Conservation (phyloP, 2,113 vertebrate species). For the Heliornis fulica region DNA sequence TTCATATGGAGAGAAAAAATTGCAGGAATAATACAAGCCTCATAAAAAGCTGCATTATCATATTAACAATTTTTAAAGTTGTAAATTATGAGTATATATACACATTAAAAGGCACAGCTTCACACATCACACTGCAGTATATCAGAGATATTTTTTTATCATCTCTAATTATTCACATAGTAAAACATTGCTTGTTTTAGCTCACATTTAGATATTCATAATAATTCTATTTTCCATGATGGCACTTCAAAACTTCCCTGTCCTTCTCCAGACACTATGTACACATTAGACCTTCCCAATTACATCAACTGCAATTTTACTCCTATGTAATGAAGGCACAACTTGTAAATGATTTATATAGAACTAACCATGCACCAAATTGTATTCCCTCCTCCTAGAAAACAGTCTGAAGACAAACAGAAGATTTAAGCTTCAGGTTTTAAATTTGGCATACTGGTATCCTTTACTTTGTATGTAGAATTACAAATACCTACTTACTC, state of each 20-base stretch:
- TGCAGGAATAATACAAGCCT: background rate
- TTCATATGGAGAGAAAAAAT: background rate
- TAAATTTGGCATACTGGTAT: background rate
- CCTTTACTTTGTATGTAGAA: background rate
- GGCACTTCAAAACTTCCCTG: background rate
- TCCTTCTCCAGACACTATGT: background rate
- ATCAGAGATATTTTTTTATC: background rate
- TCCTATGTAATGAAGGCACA: background rate
- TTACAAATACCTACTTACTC: background rate
- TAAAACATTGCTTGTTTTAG: background rate
- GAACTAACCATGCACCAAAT: background rate
- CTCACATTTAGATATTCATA: background rate
- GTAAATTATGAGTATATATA: background rate
- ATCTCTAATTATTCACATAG: background rate
- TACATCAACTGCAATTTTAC: background rate
- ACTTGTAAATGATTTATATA: background rate
- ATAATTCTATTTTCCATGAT: background rate
- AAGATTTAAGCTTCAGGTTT: background rate
- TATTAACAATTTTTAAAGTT: background rate
- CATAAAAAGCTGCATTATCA: background rate
- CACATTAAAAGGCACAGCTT: background rate
- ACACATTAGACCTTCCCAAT: background rate
- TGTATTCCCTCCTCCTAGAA: background rate
- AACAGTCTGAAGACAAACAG: background rate
- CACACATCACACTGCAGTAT: background rate